Conservation (phyloP, 1,140 invertebrate species). For the Pantala flavescens region DNA sequence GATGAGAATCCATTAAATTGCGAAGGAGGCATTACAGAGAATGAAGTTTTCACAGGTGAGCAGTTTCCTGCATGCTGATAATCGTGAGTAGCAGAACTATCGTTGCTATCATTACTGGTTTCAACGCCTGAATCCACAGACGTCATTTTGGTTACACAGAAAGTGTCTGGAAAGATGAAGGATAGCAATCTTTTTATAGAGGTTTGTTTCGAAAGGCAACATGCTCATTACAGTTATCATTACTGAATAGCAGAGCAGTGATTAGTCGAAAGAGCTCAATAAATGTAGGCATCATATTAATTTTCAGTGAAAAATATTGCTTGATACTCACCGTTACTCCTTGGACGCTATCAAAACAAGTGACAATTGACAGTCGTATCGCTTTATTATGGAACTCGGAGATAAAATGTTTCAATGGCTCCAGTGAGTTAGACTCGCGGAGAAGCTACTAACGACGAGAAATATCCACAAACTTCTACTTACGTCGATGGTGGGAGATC, state of each 20-base stretch:
- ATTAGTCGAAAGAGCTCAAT: neutral
- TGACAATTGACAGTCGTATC: neutral
- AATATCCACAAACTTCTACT: too few species aligned
- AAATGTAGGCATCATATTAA: neutral
- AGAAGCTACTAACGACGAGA: too few species aligned
- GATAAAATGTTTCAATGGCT: neutral
- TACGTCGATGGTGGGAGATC: too few species aligned
- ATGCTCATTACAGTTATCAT: too few species aligned
- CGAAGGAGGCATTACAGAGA: neutral
- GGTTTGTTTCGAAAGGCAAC: neutral
- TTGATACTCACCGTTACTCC: neutral
- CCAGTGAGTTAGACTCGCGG: too few species aligned
- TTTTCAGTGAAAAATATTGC: neutral
- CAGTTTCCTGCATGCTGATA: neutral
- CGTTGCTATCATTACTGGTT: constrained; percentile 52
- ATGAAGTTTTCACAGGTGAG: neutral
- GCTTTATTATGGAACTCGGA: neutral
- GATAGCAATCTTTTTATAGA: neutral
- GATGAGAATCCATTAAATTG: neutral
- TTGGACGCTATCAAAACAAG: constrained; percentile 3
- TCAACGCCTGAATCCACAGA: constrained; percentile 51
- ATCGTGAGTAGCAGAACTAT: constrained; percentile 32
- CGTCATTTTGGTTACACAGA: constrained; percentile 28
- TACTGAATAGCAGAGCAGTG: neutral
- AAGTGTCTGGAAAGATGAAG: neutral